phyloP scores from a whole-genome alignment of 1,140 invertebrate species.

The Adelges cooleyi region DNA sequence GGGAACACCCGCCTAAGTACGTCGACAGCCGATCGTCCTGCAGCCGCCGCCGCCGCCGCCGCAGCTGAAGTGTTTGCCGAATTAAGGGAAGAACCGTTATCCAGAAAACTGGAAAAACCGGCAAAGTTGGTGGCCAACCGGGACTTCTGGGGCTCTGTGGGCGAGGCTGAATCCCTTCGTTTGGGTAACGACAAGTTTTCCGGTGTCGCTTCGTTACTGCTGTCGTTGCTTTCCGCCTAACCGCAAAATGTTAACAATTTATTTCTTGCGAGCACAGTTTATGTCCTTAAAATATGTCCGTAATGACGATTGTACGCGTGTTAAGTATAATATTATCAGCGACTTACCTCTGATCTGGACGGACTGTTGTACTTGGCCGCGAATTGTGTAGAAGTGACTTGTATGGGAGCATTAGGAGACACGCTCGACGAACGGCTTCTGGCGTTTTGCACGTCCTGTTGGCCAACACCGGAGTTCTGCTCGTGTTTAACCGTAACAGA shows the following conservation, averaged over 20 bases:
- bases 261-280: too few relatives aligned
- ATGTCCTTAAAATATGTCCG: too few relatives aligned
- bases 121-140: constrained; percentile 3
- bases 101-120: not conserved
- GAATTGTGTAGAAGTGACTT: constrained; percentile 21
- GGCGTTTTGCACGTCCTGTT: constrained; percentile 9
- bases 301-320: too few relatives aligned
- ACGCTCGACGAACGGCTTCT: constrained; percentile 14
- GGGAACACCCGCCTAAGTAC: constrained; percentile 72
- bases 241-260: not conserved
- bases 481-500: not conserved
- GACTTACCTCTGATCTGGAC: constrained; percentile 1
- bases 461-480: not conserved
- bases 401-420: constrained; percentile 6
- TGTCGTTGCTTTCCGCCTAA: constrained; percentile 35
- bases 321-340: too few relatives aligned
- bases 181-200: constrained; percentile 39
- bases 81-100: not conserved
- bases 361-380: constrained; percentile 18
- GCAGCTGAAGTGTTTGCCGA: constrained; percentile 22
- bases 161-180: constrained; percentile 29
- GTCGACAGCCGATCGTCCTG: constrained; percentile 43
- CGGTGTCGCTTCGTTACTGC: constrained; percentile 34
- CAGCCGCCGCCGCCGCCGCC: constrained; percentile 19
- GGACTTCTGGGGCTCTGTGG: not conserved